A percentile compares a stretch with the other conserved stretches of the same genome.
phyloP scores from a whole-genome alignment of 2,113 vertebrate genomes.

The Gallinago paraguaiae region DNA sequence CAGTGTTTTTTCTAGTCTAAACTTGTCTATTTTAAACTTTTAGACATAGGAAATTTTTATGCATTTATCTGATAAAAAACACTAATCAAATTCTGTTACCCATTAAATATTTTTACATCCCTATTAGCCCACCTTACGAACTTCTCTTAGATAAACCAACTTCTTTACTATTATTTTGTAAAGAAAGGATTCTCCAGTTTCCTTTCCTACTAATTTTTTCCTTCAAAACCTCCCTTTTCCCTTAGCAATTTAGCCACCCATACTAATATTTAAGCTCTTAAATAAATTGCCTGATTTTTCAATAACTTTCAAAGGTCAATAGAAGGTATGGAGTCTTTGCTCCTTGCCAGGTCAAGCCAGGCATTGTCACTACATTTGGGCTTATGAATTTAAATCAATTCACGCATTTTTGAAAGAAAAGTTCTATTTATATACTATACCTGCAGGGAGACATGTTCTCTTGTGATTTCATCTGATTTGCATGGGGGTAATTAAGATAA shows the following conservation, averaged over 20 bases:
- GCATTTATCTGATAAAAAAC: not conserved
- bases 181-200: not conserved
- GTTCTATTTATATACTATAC: not conserved
- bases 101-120: not conserved
- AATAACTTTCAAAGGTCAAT: not conserved
- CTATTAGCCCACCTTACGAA: not conserved
- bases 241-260: not conserved
- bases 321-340: not conserved
- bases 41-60: not conserved
- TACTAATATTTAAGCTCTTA: not conserved
- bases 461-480: not conserved
- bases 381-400: not conserved
- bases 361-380: not conserved
- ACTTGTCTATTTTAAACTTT: not conserved
- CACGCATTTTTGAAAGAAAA: not conserved
- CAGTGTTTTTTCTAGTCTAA: not conserved
- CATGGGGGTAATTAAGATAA: not conserved
- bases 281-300: not conserved
- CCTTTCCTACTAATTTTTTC: not conserved
- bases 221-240: not conserved
- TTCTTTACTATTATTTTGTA: not conserved
- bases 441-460: not conserved
- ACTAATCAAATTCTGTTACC: not conserved
- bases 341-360: not conserved
- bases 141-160: not conserved